phyloP scores from a whole-genome alignment of 2,797 vertebrate species.

The Mycteria americana region DNA sequence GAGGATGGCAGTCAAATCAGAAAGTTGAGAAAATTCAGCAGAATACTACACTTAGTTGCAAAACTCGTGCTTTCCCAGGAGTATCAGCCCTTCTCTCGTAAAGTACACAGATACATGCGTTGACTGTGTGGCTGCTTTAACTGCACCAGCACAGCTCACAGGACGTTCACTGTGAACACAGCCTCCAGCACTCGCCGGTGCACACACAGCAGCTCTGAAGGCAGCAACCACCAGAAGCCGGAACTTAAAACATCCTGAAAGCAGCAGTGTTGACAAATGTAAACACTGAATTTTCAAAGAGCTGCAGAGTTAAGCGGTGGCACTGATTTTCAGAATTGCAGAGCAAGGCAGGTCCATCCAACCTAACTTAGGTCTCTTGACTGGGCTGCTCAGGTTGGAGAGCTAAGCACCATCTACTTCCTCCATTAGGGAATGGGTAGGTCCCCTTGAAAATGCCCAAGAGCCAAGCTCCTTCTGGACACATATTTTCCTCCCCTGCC shows the following conservation, averaged over 20 bases:
- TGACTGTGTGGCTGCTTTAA: background rate
- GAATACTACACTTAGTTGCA: background rate
- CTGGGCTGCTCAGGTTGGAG: background rate
- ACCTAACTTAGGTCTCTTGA: background rate
- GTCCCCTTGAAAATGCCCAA: background rate
- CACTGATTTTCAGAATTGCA: background rate
- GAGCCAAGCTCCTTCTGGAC: background rate
- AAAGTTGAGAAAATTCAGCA: background rate
- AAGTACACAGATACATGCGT: fast-evolving
- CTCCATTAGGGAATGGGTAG: background rate
- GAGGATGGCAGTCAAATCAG: background rate
- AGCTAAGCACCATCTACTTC: background rate
- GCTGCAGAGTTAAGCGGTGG: background rate
- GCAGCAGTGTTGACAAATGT: background rate
- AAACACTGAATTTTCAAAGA: background rate
- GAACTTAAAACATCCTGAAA: background rate
- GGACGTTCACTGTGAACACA: background rate
- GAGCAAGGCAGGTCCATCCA: background rate
- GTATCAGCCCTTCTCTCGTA: background rate
- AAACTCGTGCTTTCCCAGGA: background rate
- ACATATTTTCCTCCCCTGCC: background rate
- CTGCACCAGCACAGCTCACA: background rate
- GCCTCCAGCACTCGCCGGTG: fast-evolving
- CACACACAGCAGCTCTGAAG: background rate
- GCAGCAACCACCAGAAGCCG: background rate